These are phyloP conservation scores for Neuroscelio doddi DNA, from an alignment of 2,888 invertebrate genomes.

Conservation along the genomic window DNA sequence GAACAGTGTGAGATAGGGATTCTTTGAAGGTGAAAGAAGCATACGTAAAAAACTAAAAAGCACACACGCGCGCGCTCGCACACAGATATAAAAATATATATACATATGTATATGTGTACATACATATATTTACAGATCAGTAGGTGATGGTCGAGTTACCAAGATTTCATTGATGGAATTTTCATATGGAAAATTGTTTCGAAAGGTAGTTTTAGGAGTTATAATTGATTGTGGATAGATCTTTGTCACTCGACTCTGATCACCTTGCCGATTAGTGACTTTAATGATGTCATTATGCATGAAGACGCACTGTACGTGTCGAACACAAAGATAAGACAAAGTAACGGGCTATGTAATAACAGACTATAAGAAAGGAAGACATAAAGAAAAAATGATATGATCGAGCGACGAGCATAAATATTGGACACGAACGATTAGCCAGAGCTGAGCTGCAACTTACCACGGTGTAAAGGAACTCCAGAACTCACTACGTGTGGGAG, in stretches of 20 bases:
- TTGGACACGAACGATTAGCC: constrained; percentile 68
- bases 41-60: constrained; percentile 44
- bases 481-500: constrained; percentile 88
- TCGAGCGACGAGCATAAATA: constrained; percentile 67
- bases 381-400: constrained; percentile 64
- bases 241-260: background rate
- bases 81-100: constrained; percentile 36
- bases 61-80: constrained; percentile 45
- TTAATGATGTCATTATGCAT: background rate
- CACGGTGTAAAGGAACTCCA: constrained; percentile 99
- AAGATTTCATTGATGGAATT: background rate
- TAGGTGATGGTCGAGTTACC: constrained; percentile 14
- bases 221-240: too few relatives aligned
- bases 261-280: background rate
- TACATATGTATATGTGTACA: constrained; percentile 43
- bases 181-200: too few relatives aligned
- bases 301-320: constrained; percentile 42
- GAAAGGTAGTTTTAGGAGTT: too few relatives aligned
- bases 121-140: constrained; percentile 43
- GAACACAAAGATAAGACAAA: constrained; percentile 42
- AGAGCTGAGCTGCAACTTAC: constrained; percentile 86
- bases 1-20: constrained; percentile 25
- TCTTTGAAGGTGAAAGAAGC: constrained; percentile 45
- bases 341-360: constrained; percentile 47
- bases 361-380: constrained; percentile 54